Conservation (phyloP, 2,113 vertebrate species). For the Rhynchopsitta pachyrhyncha region DNA sequence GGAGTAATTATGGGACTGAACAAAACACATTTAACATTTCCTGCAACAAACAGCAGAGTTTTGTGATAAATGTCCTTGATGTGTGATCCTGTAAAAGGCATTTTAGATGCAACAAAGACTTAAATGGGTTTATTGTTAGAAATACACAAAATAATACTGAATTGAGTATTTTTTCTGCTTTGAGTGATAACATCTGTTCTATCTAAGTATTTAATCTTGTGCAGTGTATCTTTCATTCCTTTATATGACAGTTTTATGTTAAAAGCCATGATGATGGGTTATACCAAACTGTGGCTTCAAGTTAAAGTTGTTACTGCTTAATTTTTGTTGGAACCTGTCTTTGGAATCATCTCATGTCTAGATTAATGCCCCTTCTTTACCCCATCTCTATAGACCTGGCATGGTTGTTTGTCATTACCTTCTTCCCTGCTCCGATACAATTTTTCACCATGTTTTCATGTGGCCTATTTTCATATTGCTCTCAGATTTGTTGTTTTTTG, state of each 20-base stretch:
- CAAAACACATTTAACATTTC: not conserved
- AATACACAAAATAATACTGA: not conserved
- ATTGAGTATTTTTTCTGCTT: not conserved
- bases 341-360: not conserved
- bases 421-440: accelerated
- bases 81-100: not conserved
- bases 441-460: not conserved
- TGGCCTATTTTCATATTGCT: not conserved
- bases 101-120: not conserved
- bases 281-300: not conserved
- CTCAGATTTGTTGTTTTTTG: not conserved
- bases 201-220: not conserved
- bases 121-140: not conserved
- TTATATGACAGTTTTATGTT: not conserved
- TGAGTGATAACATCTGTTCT: not conserved
- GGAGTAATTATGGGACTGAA: not conserved
- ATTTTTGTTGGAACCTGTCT: not conserved
- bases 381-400: not conserved
- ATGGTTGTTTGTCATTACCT: not conserved
- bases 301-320: not conserved
- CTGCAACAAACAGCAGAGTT: not conserved
- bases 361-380: not conserved
- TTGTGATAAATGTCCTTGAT: not conserved
- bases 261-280: not conserved
- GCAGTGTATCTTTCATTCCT: not conserved